Evolutionary conservation across 2,888 invertebrate genomes (phyloP), one percentile per base, ranked within the genome.

Genomic region (Thera obeliscata): DNA sequence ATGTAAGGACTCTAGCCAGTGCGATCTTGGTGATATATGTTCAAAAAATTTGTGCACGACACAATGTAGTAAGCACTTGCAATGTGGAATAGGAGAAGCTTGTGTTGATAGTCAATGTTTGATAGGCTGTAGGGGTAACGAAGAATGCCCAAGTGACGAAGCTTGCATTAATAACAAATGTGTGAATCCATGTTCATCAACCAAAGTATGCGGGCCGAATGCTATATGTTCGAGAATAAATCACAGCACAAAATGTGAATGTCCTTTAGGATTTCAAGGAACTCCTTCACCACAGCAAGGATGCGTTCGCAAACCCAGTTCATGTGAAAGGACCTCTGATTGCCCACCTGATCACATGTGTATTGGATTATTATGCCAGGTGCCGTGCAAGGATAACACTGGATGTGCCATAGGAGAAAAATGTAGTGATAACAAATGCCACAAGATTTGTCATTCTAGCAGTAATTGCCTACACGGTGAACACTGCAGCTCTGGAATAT

Each of bases 401-500:
- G 94, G 95, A 35, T 98, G 98, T 83, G 98, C 98, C 0, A 95
- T 96, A 54, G 98, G 98, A 11, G 98, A 98, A 89, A 95, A 96
- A 70, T 98, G 98, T 81, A 95, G 95, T 69, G 96, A 96, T 76
- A 96, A 95, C 74, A 94, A 96, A 73, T 98, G 98, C 80, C 95
- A 96, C 33, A 98, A 98, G 92, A 95, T 98, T 48, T 98, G 98
- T 84, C 98, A 97, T 82, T 96, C 97, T 8, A 98, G 98, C 83
- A 97, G 97, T 80, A 98, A 98, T 82, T 98, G 98, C 80, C 93
- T 98, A 77, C 96, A 97, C 2, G 98, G 98, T 59, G 98, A 98
- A 91, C 96, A 98, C 67, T 98, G 98, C 78, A 95, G 95, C 73
- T 95, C 95, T 70, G 98, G 98, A 62, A 94, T 96, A 54, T 98